Evolutionary conservation across 2,113 vertebrate genomes (phyloP).

Genomic region (Phaethornis superciliosus): DNA sequence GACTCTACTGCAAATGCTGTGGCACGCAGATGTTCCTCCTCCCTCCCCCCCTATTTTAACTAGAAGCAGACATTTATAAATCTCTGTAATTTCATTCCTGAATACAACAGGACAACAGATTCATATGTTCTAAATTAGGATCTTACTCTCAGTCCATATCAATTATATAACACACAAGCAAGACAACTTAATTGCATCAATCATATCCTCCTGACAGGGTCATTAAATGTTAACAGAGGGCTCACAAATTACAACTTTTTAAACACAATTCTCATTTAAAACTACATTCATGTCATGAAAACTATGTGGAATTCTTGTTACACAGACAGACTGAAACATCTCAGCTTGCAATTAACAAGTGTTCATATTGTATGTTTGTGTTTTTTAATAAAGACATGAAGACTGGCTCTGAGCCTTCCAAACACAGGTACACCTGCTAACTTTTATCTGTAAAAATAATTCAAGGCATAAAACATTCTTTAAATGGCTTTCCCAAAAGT

Average conservation of each 20-base stretch:
- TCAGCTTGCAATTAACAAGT: not conserved
- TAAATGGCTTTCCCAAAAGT: not conserved
- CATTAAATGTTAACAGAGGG: slow-evolving; percentile 79
- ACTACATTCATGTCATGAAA: slow-evolving; percentile 20
- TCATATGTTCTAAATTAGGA: slow-evolving; percentile 87
- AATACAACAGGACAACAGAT: slow-evolving; percentile 82
- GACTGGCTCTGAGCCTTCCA: not conserved
- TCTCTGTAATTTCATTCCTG: slow-evolving; percentile 82
- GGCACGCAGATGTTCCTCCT: slow-evolving; percentile 69
- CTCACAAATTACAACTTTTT: slow-evolving; percentile 75
- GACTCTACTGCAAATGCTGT: slow-evolving; percentile 67
- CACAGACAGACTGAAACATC: not conserved
- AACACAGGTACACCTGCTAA: not conserved
- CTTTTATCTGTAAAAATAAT: not conserved
- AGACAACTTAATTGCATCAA: slow-evolving; percentile 85
- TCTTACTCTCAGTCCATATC: slow-evolving; percentile 84
- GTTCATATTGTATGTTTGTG: not conserved
- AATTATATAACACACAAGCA: slow-evolving; percentile 88
- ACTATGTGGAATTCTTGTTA: not conserved
- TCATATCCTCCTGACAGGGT: slow-evolving; percentile 79
- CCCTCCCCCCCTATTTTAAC: slow-evolving; percentile 59
- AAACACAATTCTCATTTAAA: slow-evolving; percentile 64
- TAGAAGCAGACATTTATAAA: slow-evolving; percentile 82
- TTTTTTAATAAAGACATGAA: not conserved
- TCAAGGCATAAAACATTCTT: not conserved